Percentiles rank a stretch among this genome's conserved stretches.
These are phyloP conservation scores for Heptranchias perlo DNA, from an alignment of 2,113 vertebrate genomes.

Conservation along the genomic window DNA sequence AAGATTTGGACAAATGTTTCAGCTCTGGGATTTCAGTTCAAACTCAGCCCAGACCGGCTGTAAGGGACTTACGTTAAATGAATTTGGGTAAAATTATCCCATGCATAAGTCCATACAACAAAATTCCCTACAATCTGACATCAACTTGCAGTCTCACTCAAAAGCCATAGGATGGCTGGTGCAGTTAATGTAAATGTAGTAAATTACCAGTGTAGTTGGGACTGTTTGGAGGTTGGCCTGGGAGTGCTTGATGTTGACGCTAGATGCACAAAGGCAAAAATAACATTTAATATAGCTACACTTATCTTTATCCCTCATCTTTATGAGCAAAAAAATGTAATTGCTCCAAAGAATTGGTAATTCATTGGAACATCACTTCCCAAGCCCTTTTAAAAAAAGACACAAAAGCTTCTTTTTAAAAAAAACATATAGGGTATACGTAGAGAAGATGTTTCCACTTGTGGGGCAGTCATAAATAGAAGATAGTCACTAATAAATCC, in stretches of 20 bases:
- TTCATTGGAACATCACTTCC: neutral
- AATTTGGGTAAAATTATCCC: neutral
- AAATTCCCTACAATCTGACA: neutral
- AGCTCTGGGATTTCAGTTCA: neutral
- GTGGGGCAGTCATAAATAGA: no score
- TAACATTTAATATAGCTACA: neutral
- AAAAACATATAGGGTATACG: no score
- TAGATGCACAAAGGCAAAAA: neutral
- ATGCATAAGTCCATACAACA: neutral
- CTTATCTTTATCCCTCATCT: neutral
- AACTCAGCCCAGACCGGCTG: neutral
- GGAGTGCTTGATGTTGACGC: neutral
- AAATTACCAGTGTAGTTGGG: neutral
- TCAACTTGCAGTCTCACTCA: neutral
- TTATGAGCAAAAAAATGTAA: neutral
- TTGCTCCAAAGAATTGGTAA: neutral
- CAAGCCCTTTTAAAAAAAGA: neutral
- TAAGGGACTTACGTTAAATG: neutral
- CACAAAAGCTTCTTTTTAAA: neutral
- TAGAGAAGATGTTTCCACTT: neutral
- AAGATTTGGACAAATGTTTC: neutral
- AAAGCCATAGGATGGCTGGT: neutral
- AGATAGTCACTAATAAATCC: neutral
- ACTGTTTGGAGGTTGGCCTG: neutral
- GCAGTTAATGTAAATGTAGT: neutral